Conservation (phyloP, 2,797 vertebrate species). For the Lacerta viridis region DNA sequence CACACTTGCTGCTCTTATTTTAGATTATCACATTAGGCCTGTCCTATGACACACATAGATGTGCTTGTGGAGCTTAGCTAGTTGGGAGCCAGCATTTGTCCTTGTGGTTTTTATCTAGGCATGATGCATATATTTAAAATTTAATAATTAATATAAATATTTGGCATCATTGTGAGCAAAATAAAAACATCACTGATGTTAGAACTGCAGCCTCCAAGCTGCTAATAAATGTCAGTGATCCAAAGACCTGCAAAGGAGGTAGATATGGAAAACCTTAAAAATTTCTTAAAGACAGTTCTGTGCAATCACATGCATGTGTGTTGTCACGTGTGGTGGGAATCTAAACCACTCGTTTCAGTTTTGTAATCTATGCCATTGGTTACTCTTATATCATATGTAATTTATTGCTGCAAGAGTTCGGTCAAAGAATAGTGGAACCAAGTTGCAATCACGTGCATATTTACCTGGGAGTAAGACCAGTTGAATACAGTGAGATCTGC, state of each 20-base stretch:
- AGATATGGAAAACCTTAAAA: not conserved
- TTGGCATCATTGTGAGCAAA: not conserved
- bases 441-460: not conserved
- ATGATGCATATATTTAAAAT: not conserved
- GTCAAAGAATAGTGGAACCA: no score
- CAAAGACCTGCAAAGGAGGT: not conserved
- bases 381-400: no score
- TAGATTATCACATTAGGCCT: not conserved
- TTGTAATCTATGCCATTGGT: no score
- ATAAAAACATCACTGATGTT: not conserved
- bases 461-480: not conserved
- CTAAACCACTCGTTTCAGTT: no score
- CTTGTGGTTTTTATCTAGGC: not conserved
- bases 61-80: not conserved
- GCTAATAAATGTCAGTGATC: not conserved
- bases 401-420: no score
- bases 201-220: not conserved
- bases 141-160: not conserved
- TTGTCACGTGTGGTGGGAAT: not conserved
- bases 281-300: not conserved
- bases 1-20: slow-evolving; percentile 1
- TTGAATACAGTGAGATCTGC: not conserved
- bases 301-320: not conserved
- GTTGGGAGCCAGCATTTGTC: not conserved
- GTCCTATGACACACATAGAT: not conserved